Base-by-base conservation (phyloP, 53 echinoderm and acorn worm species). In the Henricia sp. region DNA sequence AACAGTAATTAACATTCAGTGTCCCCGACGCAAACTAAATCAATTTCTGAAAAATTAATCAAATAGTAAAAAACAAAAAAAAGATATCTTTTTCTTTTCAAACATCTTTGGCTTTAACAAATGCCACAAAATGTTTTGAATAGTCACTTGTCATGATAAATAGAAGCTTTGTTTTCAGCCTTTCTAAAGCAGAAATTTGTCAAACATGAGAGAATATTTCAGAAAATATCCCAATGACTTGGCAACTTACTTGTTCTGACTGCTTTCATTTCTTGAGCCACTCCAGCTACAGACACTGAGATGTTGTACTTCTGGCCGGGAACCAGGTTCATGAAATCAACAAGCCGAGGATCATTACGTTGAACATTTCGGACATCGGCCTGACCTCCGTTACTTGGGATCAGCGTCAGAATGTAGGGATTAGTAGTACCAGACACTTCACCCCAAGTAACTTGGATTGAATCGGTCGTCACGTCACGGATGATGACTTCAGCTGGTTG, bases 291-390 rank as follows among this genome's bases (percentile, higher is more conserved):
- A 4, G 57, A 36, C 37, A 90, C 90, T 1, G 86, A 71, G 12
- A 90, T 56, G 4, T 72, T 72, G 43, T 90, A 90, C 72, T 90
- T 67, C 23, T 35, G 67, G 5, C 83, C 86, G 0, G 90, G 74
- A 5, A 2, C 9, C 37, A 90, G 82, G 28, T 11, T 29, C 38
- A 21, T 4, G 39, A 90, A 74, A 0, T 74, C 74, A 1, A 34
- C 36, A 6, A 56, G 39, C 6, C 56, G n/a, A 4, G 74, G 74
- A 14, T 74, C 14, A 24, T 23, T 55, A 0, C 40, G 74, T 10
- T 13, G 37, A 20, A 74, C 56, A 11, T 3, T 21, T 12, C 20
- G 11, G 21, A 0, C 4, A 27, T 6, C 6, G 14, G 14, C 0
- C 13, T 1, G 1, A 37, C 29, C 57, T 42, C 24, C 46, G 2